A percentile compares a stretch with the other conserved stretches of the same genome.
These are phyloP conservation scores for Ctenopoma kingsleyae DNA, from an alignment of 2,797 vertebrate genomes.

Conservation along the genomic window DNA sequence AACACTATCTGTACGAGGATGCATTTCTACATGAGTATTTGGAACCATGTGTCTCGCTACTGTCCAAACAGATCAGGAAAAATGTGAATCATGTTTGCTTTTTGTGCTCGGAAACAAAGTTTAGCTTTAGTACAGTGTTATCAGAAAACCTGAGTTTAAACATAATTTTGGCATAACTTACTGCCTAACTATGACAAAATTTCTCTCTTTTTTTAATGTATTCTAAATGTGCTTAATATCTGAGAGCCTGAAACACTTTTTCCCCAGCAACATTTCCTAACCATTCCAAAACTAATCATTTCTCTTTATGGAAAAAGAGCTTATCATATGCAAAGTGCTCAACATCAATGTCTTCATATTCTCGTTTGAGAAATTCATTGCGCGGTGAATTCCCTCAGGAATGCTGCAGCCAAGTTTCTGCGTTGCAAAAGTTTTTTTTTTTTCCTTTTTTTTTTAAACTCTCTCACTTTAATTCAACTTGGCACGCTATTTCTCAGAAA, in stretches of 20 bases:
- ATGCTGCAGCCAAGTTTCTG: slow-evolving; percentile 79
- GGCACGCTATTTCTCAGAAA: slow-evolving; percentile 83
- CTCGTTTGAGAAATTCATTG: slow-evolving; percentile 83
- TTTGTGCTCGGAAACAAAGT: slow-evolving; percentile 36
- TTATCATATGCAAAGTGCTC: slow-evolving; percentile 82
- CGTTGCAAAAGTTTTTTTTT: slow-evolving; percentile 76
- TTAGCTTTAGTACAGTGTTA: slow-evolving; percentile 26
- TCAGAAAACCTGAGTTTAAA: slow-evolving; percentile 51
- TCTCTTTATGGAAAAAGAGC: slow-evolving; percentile 77
- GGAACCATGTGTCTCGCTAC: slow-evolving; percentile 48
- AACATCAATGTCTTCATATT: slow-evolving; percentile 82
- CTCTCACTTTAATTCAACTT: slow-evolving; percentile 86
- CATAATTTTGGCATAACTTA: slow-evolving; percentile 55
- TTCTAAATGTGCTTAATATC: slow-evolving; percentile 76
- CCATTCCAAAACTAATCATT: slow-evolving; percentile 76
- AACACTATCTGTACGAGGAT: slow-evolving; percentile 54
- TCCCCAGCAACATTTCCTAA: slow-evolving; percentile 68
- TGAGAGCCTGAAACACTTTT: slow-evolving; percentile 57
- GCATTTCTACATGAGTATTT: slow-evolving; percentile 47
- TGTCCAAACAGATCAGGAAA: slow-evolving; percentile 65
- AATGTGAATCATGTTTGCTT: slow-evolving; percentile 46
- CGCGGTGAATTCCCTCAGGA: slow-evolving; percentile 78
- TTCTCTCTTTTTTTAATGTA: slow-evolving; percentile 54
- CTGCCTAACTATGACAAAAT: slow-evolving; percentile 57
- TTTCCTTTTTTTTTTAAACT: slow-evolving; percentile 46